Evolutionary conservation across 2,113 vertebrate genomes (phyloP).

Genomic region (Pluvianellus socialis): DNA sequence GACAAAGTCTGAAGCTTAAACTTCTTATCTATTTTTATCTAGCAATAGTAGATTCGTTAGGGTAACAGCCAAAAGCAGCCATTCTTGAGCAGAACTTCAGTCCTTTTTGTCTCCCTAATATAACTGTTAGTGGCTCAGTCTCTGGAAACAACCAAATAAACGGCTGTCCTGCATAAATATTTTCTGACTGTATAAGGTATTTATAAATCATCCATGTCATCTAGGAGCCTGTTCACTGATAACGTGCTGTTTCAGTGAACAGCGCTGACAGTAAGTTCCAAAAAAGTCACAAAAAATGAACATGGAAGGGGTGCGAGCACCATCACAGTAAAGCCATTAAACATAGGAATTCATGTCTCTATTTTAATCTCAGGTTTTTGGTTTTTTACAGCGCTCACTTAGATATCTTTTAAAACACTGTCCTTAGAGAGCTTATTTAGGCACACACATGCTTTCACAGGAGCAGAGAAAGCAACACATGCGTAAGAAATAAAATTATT

Average conservation of each 20-base stretch:
- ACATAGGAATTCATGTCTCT: not conserved
- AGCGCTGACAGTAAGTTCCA: not conserved
- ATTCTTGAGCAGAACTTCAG: not conserved
- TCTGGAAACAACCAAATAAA: conserved; percentile 27
- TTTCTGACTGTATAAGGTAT: not conserved
- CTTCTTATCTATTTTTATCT: not conserved
- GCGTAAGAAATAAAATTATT: not conserved
- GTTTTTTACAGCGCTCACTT: not conserved
- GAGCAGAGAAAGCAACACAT: not conserved
- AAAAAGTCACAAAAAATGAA: conserved; percentile 25
- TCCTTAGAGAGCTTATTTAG: not conserved
- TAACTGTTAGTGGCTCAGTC: not conserved
- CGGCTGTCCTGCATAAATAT: not conserved
- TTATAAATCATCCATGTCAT: conserved; percentile 25
- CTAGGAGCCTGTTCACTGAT: not conserved
- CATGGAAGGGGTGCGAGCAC: not conserved
- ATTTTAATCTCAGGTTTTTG: not conserved
- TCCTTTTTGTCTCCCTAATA: not conserved
- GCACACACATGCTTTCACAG: not conserved
- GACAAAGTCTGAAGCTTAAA: not conserved
- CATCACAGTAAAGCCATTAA: not conserved
- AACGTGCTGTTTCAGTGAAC: not conserved
- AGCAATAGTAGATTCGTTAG: not conserved
- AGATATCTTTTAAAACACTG: not conserved
- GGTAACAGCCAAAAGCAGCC: not conserved